Percentiles rank a stretch among this genome's conserved stretches.
phyloP scores from a whole-genome alignment of 2,797 vertebrate species.

The Tenualosa thibaudeaui region DNA sequence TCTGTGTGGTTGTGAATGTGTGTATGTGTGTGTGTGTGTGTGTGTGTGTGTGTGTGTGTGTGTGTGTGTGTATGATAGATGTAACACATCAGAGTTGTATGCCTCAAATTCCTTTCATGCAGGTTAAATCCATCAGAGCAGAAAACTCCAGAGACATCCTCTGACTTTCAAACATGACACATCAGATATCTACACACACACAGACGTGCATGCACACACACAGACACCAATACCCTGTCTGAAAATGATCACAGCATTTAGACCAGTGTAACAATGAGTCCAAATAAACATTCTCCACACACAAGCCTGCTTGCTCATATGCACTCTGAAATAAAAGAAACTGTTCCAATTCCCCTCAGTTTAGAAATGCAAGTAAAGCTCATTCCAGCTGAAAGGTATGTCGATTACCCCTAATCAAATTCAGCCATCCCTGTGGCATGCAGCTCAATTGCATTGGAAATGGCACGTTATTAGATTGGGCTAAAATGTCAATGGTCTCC shows the following conservation, averaged over 20 bases:
- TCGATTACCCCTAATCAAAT: slow-evolving; percentile 13
- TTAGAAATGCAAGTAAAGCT: background rate
- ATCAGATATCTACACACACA: background rate
- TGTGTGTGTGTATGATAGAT: background rate
- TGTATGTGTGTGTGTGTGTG: background rate
- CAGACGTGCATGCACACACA: background rate
- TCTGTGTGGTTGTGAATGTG: background rate
- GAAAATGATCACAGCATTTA: background rate
- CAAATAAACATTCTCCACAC: slow-evolving; percentile 2
- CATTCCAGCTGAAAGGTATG: background rate
- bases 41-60: no score
- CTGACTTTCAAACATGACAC: background rate
- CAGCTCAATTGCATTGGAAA: background rate
- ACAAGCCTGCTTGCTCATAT: background rate
- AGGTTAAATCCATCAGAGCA: background rate
- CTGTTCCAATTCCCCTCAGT: background rate
- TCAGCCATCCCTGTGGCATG: slow-evolving; percentile 2
- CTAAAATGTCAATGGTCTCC: background rate
- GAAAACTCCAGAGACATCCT: slow-evolving; percentile 13
- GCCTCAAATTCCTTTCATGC: background rate
- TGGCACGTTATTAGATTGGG: background rate
- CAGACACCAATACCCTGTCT: background rate
- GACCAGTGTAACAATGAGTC: background rate
- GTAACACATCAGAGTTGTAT: background rate
- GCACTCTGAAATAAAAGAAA: background rate